Base-by-base conservation (phyloP, 2,113 vertebrate species). In the Zonotrichia leucophrys region DNA sequence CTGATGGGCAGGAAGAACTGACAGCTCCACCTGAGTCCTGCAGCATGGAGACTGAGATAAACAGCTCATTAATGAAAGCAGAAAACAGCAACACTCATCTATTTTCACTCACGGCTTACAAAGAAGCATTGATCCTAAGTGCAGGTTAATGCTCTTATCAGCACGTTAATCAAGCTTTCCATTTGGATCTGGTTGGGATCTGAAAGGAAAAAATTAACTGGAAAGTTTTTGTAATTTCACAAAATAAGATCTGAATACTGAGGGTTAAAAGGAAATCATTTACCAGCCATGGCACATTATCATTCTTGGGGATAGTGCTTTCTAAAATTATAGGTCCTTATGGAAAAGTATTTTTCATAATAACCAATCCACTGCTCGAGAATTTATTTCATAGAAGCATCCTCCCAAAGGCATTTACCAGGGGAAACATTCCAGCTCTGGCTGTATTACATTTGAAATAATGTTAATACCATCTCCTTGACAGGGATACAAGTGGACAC, bases 281-380 rank as follows among this genome's bases (percentile, higher is more conserved):
- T 59, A 67, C 49, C 42, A 82, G 22, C 33, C 55, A 28, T 0
- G 1, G 52, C 0, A 0, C 28, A 11, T 70, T 58, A 24, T 60
- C 68, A 46, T n/a, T 80, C 58, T 69, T 11, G 8, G 58, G 24
- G 56, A 58, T 22, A 46, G 49, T 37, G 39, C 15, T 85, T 78
- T 87, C 74, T 52, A 41, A 83, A 92, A 74, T 76, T 22, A 81
- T 55, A 12, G 15, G 30, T 90, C 80, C 30, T 92, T 55, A 66
- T 6, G 46, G 83, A 62, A 82, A 79, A 82, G 20, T 31, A 33
- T 74, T 66, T 89, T 44, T 49, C n/a, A 12, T 52, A 69, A 55
- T 31, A 87, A 74, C n/a, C 30, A 46, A 62, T 53, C 52, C 73
- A 62, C 28, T 59, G 41, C 33, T 50, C 35, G 37, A 50, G 55